Evolutionary conservation across 2,797 vertebrate species (phyloP), one percentile per base, ranked within the genome.

Genomic region (Mus caroli): DNA sequence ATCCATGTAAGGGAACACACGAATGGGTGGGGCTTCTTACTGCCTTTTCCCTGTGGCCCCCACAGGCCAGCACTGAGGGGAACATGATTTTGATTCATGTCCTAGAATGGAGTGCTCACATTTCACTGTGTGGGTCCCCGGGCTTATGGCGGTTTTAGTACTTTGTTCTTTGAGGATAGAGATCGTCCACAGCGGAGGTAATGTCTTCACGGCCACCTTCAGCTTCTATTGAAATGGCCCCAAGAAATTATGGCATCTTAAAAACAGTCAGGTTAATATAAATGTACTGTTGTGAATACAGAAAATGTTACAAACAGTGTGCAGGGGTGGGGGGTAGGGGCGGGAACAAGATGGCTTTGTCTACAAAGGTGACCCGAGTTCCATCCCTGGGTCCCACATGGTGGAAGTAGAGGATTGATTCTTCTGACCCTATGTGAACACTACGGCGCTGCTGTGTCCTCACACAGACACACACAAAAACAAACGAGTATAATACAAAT

Each of bases 281-380:
- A 10, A 22, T 56, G 56, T 6, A 8, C 12, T 77, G 58, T 19
- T 54, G 6, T 10, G 17, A 54, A 78, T 26, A 85, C 26, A 52
- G 91, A 56, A 76, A 52, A 56, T 76, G 43, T 58, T 34, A 37
- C 2, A 71, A 54, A n/a, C 12, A 26, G 12, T 52, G 9, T 80
- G 26, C 26, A 12, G 10, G 1, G 34, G 8, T 4, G 40, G 13
- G 17, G 2, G 28, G 2, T n/a, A n/a, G 0, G 17, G 5, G 28
- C 1, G 31, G 11, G 79, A 0, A 5, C 28, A n/a, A 71, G 50
- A 40, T 37, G 84, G 50, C 67, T 56, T 17, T 10, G 34, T 24
- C 15, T n/a, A 19, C 15, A 4, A 19, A 28, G 64, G 14, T 71
- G 34, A 28, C 8, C 34, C n/a, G 64, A 71, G 34, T 37, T 71